Conservation (phyloP, 2,888 invertebrate genomes). For the Papilio elwesi region DNA sequence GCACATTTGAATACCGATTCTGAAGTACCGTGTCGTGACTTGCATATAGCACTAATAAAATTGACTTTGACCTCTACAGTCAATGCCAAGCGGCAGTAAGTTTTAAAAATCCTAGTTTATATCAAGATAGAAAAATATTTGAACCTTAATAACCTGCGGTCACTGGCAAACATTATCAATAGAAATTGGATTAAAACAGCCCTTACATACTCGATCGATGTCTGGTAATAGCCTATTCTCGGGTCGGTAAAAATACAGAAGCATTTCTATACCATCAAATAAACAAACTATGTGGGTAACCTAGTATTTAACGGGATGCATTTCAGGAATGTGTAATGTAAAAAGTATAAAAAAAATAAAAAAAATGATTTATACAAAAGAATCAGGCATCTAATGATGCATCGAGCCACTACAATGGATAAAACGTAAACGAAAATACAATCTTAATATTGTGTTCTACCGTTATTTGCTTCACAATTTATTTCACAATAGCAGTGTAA, state of each 20-base stretch:
- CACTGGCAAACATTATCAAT: slow-evolving; percentile 16
- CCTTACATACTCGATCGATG: neutral
- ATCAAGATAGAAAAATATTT: too few relatives aligned
- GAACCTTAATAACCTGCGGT: neutral
- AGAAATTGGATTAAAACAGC: slow-evolving; percentile 20
- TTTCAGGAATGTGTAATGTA: too few relatives aligned
- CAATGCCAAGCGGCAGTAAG: too few relatives aligned
- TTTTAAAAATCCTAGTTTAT: too few relatives aligned
- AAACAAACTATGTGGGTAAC: too few relatives aligned
- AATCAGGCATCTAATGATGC: neutral
- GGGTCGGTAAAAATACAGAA: neutral
- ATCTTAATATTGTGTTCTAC: slow-evolving; percentile 5
- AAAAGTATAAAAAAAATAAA: neutral
- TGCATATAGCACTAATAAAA: too few relatives aligned
- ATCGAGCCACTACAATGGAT: neutral
- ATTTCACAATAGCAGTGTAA: slow-evolving; percentile 29
- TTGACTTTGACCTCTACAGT: too few relatives aligned
- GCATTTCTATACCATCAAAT: too few relatives aligned
- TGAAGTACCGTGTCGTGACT: too few relatives aligned
- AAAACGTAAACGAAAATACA: slow-evolving; percentile 2
- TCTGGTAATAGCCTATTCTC: neutral
- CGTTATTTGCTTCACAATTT: slow-evolving; percentile 6
- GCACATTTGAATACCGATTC: too few relatives aligned
- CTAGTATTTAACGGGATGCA: too few relatives aligned
- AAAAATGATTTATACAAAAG: neutral